A percentile compares a stretch with the other conserved stretches of the same genome.
phyloP scores from a whole-genome alignment of 2,888 invertebrate species.

The Abscondita cerata region DNA sequence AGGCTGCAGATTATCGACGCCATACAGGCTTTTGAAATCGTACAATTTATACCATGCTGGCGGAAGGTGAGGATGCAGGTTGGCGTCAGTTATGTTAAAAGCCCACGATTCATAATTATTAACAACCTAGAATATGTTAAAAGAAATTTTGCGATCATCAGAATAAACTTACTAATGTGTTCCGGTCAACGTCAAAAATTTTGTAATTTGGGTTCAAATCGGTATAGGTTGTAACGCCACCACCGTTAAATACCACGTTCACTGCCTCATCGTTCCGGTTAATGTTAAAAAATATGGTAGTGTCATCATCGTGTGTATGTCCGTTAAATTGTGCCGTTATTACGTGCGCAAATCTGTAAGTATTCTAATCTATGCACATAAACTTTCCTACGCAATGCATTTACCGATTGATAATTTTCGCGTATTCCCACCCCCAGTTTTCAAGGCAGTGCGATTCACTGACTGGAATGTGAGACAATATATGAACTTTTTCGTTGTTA shows the following conservation, averaged over 20 bases:
- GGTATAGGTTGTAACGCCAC: conserved; percentile 72
- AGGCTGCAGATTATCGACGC: conserved; percentile 53
- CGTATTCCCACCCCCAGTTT: conserved; percentile 75
- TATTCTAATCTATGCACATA: not conserved
- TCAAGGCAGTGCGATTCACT: conserved; percentile 69
- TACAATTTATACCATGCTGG: conserved; percentile 79
- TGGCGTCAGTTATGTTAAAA: conserved; percentile 78
- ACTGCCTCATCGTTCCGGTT: conserved; percentile 63
- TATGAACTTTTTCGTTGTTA: conserved; percentile 77
- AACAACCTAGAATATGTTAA: conserved; percentile 58
- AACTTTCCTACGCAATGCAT: not conserved
- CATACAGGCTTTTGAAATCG: conserved; percentile 70
- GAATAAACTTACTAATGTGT: conserved; percentile 48
- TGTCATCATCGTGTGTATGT: conserved; percentile 78
- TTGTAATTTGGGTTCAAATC: conserved; percentile 68
- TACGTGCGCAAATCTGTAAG: conserved; percentile 75
- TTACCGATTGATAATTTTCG: conserved; percentile 70
- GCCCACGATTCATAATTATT: conserved; percentile 73
- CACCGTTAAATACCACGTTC: conserved; percentile 81
- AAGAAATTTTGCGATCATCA: not conserved
- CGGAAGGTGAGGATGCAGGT: conserved; percentile 61
- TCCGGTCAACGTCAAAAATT: conserved; percentile 48
- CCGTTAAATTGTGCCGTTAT: conserved; percentile 84
- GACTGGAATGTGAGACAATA: conserved; percentile 84
- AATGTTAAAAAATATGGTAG: conserved; percentile 71